Evolutionary conservation across 2,888 invertebrate genomes (phyloP), one percentile per base, ranked within the genome.

Genomic region (Buathra laborator): DNA sequence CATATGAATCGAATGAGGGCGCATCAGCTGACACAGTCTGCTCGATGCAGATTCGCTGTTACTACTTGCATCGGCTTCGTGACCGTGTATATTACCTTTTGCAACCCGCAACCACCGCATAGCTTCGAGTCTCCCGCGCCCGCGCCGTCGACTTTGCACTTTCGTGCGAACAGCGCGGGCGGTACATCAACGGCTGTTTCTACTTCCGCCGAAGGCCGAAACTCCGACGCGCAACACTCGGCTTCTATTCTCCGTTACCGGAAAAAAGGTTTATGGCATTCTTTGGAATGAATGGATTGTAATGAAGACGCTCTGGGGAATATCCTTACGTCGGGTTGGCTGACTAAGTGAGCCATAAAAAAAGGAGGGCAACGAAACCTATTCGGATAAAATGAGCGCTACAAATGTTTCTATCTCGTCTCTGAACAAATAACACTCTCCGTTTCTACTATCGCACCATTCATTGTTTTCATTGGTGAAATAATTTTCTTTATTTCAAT

Each of bases 1-100:
- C 16, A 16, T 51, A 24, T 56, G 14, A 53, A 76, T 46, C 62
- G 66, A 71, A 59, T 53, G 48, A 64, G 59, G 16, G 46, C 24
- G 76, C 71, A 72, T 82, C 71, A 77, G 76, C 82, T 72, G 77
- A 77, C 71, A 19, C 68, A 67, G 48, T 53, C 64, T 56, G 56
- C 51, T 51, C 64, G 78, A 70, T 48, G 46, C 29, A 76, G 71
- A 81, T 46, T 46, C 56, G 76, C 77, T 71, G 71, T 71, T 66
- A 76, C 76, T 66, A 64, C 64, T 76, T 24, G 51, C 19, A 48
- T 75, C 32, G n/a, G n/a, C 1, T 43, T 29, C 16, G 12, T 24
- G 24, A 19, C 7, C n/a, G 51, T 44, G 51, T 53, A 64, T 56
- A 53, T 66, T 7, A 43, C 51, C 48, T 43, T 46, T 51, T 44